These are phyloP conservation scores for Ryuthela nishihirai DNA, from an alignment of 2,888 invertebrate species.

Conservation along the genomic window DNA sequence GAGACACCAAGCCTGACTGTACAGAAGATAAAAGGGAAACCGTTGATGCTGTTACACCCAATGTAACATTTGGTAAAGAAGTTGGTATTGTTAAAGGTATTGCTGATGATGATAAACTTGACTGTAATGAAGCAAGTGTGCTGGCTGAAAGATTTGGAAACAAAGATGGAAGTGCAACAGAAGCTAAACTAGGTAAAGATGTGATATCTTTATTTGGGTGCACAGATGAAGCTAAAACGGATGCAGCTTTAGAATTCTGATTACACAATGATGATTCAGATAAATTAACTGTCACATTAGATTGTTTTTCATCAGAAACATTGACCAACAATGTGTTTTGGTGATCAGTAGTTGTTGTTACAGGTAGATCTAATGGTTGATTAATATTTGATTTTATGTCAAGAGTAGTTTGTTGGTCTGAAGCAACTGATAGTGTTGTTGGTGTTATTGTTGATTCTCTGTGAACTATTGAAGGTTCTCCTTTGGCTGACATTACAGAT, in stretches of 20 bases:
- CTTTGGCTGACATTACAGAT: constrained; percentile 29
- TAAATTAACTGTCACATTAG: constrained; percentile 2
- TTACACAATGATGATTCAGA: constrained; percentile 22
- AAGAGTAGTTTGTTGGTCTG: too few species aligned
- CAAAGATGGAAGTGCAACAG: constrained; percentile 22
- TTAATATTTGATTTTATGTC: too few species aligned
- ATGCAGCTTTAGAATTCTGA: constrained; percentile 13
- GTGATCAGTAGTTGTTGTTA: neutral
- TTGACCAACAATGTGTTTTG: neutral
- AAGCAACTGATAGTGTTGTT: too few species aligned
- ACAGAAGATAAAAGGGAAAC: constrained; percentile 13
- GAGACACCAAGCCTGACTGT: constrained; percentile 15
- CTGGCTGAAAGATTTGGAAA: constrained; percentile 35
- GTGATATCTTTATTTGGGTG: constrained; percentile 7
- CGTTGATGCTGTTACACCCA: constrained; percentile 11
- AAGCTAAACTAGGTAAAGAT: constrained; percentile 14
- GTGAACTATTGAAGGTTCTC: too few species aligned
- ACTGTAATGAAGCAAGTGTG: constrained; percentile 31
- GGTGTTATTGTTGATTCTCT: too few species aligned
- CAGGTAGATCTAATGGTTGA: too few species aligned
- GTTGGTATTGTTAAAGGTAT: constrained; percentile 29
- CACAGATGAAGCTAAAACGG: neutral
- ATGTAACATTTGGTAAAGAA: constrained; percentile 19
- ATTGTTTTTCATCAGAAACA: constrained; percentile 9
- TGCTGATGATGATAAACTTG: constrained; percentile 18